These are phyloP conservation scores for Drosophila miranda DNA, from an alignment of 1,140 invertebrate genomes.

Conservation along the genomic window DNA sequence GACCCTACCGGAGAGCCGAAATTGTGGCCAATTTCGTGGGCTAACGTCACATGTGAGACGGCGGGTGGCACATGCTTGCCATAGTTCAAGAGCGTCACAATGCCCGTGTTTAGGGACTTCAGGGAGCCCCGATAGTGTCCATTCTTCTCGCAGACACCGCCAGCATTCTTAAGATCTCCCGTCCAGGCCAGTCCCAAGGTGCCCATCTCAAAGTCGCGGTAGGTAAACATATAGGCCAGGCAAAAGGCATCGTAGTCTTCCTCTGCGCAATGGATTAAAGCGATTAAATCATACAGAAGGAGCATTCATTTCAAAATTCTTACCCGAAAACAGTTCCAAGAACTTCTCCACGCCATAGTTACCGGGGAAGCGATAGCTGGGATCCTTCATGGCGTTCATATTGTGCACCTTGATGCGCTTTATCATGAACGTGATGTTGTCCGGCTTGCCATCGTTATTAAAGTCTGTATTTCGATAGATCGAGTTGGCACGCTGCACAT, in stretches of 20 bases:
- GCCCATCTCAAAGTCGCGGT: slow-evolving; percentile 99
- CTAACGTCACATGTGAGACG: slow-evolving; percentile 99
- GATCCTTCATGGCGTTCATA: slow-evolving; percentile 90
- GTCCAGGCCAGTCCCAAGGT: slow-evolving; percentile 99
- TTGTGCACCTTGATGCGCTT: slow-evolving; percentile 97
- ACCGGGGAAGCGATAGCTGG: slow-evolving; percentile 93
- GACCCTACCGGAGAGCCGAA: slow-evolving; percentile 96
- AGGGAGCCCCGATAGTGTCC: slow-evolving; percentile 97
- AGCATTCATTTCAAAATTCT: slow-evolving; percentile 49
- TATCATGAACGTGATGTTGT: slow-evolving; percentile 98
- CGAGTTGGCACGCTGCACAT: slow-evolving; percentile 95
- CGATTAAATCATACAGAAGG: not conserved
- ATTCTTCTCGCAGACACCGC: slow-evolving; percentile 97
- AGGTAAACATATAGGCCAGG: slow-evolving; percentile 99
- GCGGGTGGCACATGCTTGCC: slow-evolving; percentile 98
- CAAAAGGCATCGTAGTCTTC: slow-evolving; percentile 99
- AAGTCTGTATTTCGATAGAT: slow-evolving; percentile 97
- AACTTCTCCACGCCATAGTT: slow-evolving; percentile 98
- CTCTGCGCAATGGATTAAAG: slow-evolving; percentile 85
- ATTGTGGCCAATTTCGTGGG: slow-evolving; percentile 99
- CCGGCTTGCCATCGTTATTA: slow-evolving; percentile 94
- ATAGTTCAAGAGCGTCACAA: slow-evolving; percentile 98
- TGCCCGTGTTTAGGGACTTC: slow-evolving; percentile 98
- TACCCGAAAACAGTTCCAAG: slow-evolving; percentile 95
- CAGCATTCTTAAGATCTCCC: slow-evolving; percentile 96